Conservation (phyloP, 2,888 invertebrate genomes). For the Parapristionchus giblindavisi region DNA sequence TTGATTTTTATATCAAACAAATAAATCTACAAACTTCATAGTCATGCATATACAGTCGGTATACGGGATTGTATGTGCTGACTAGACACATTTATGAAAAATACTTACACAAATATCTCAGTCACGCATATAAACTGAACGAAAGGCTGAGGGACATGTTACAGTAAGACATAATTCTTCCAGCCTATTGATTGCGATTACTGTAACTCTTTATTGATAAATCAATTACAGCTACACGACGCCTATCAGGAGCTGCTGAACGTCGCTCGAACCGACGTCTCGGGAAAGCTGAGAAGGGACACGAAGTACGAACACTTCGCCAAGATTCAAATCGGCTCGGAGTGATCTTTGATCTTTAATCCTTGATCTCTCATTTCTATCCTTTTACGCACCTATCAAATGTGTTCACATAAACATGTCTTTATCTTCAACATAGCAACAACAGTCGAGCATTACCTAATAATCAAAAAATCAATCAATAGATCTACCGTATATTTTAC, state of each 20-base stretch:
- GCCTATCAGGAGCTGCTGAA: constrained; percentile 24
- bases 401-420: constrained; percentile 3
- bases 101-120: too few relatives aligned
- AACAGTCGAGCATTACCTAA: not conserved
- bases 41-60: too few relatives aligned
- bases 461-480: too few relatives aligned
- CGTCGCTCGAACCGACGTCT: constrained; percentile 14
- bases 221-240: constrained; percentile 16
- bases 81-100: too few relatives aligned
- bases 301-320: constrained; percentile 29
- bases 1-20: too few relatives aligned
- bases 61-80: too few relatives aligned
- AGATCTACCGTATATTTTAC: not conserved
- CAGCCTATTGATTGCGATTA: not conserved
- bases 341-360: constrained; percentile 19
- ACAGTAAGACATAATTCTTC: too few relatives aligned
- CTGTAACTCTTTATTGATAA: not conserved
- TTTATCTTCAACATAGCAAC: constrained; percentile 10
- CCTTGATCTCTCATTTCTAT: not conserved
- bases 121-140: too few relatives aligned
- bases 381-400: not conserved
- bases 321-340: not conserved
- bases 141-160: not conserved
- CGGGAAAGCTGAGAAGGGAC: constrained; percentile 24
- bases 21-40: too few relatives aligned